Evolutionary conservation across 2,797 vertebrate species (phyloP), one percentile per base, ranked within the genome.

Genomic region (Falco columbarius): DNA sequence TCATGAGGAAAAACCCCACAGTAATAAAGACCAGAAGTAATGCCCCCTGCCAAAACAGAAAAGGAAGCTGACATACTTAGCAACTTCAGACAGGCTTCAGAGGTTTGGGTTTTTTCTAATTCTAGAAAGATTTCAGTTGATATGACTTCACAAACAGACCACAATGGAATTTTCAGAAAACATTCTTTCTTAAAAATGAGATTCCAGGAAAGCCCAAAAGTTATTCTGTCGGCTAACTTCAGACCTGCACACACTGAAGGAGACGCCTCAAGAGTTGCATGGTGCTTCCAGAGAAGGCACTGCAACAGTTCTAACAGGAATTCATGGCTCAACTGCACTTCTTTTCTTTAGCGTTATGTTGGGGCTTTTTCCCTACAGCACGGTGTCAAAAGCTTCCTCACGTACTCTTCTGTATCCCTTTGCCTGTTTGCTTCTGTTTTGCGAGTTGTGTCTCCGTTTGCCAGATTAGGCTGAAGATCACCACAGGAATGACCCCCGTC

Each of bases 291-390:
- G 32, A 42, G 3, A 81, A 42, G 14, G 18, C 18, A 46, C 11
- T 18, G 38, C 15, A 77, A 0, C 30, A 27, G 12, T 5, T 40
- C 8, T 19, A 51, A 12, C 4, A 40, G 7, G 6, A 70, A 38
- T 16, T 65, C 2, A 22, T 5, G 3, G 10, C 7, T 83, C 20
- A 40, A 12, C 0, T 40, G 15, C 18, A 9, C 15, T 10, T 52
- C 34, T 18, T 27, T 49, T 38, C 13, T 88, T 81, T 8, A 42
- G 18, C 0, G 0, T 8, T 6, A 58, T 2, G 32, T 1, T 20
- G 9, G 17, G 4, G 1, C 1, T 22, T 40, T 36, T 9, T 2
- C 1, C 5, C 29, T 6, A 27, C 1, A 11, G 6, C 13, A 40
- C 3, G 2, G 17, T 58, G 77, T 34, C 34, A 52, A 74, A 91